Evolutionary conservation across 2,113 vertebrate species (phyloP).

Genomic region (Tetrax tetrax): DNA sequence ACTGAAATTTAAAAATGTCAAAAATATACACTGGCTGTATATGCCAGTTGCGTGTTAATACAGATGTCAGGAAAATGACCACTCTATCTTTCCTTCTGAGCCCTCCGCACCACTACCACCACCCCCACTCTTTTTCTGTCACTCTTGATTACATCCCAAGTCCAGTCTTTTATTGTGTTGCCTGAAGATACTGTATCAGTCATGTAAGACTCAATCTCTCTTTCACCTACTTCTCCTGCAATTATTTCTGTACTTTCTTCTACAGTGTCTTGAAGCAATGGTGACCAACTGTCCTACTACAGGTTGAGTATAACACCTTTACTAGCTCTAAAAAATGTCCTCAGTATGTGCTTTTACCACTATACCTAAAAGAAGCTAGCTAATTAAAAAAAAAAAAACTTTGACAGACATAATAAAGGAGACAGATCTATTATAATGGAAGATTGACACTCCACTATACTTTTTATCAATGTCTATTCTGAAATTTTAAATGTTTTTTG

Average conservation of each 20-base stretch:
- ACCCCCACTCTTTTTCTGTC: not conserved
- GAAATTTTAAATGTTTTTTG: not conserved
- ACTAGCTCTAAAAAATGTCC: not conserved
- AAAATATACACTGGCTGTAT: not conserved
- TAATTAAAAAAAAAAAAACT: not conserved
- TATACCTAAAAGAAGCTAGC: not conserved
- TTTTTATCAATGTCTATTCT: not conserved
- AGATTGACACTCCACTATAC: not conserved
- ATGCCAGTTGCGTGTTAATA: not conserved
- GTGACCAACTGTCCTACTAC: not conserved
- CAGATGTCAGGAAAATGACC: slow-evolving; percentile 10
- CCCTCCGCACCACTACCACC: not conserved
- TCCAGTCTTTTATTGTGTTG: not conserved
- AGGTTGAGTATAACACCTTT: not conserved
- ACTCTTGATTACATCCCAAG: not conserved
- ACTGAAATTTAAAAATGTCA: not conserved
- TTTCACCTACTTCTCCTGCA: not conserved
- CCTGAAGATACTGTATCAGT: not conserved
- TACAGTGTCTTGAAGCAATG: not conserved
- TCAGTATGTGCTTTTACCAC: not conserved
- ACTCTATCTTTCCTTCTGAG: not conserved
- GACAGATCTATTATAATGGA: not conserved
- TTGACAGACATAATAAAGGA: not conserved
- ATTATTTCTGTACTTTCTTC: not conserved
- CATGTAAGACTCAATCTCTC: not conserved